Conservation (phyloP, 2,888 invertebrate genomes). For the Spodoptera littoralis region DNA sequence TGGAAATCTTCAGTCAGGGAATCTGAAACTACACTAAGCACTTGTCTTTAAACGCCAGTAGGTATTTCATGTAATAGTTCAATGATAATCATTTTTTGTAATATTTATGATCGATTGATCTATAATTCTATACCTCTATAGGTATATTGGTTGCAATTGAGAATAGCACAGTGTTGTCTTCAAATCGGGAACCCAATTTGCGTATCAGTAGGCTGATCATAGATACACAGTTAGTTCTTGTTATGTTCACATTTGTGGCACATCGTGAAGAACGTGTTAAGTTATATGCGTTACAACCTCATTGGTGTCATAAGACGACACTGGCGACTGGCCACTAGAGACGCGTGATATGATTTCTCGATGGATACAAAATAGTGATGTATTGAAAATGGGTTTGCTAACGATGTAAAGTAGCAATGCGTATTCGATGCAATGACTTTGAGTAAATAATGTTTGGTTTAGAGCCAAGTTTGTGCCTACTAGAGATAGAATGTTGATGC, state of each 20-base stretch:
- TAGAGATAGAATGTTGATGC: too few species aligned
- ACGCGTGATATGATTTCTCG: constrained; percentile 14
- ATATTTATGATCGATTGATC: too few species aligned
- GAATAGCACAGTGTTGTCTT: too few species aligned
- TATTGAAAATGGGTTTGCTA: constrained; percentile 23
- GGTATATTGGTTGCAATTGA: too few species aligned
- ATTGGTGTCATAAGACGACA: constrained; percentile 29
- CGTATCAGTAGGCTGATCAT: background rate
- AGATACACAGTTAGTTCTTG: background rate
- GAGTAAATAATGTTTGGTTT: constrained; percentile 26
- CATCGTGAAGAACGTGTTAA: constrained; percentile 13
- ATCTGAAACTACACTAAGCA: too few species aligned
- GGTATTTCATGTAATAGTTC: too few species aligned
- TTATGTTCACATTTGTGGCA: background rate
- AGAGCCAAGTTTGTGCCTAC: constrained; percentile 25
- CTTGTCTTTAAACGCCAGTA: too few species aligned
- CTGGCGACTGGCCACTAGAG: constrained; percentile 10
- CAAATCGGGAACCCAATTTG: background rate
- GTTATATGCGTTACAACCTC: constrained; percentile 8
- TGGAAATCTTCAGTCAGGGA: too few species aligned
- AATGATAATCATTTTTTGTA: too few species aligned
- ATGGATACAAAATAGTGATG: constrained; percentile 27
- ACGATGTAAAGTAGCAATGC: constrained; percentile 32
- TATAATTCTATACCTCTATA: too few species aligned
- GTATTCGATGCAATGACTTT: constrained; percentile 28